A percentile compares a stretch with the other conserved stretches of the same genome.
Conservation (phyloP, 1,140 invertebrate species). For the Pachyrhynchus sulphureomaculatus region DNA sequence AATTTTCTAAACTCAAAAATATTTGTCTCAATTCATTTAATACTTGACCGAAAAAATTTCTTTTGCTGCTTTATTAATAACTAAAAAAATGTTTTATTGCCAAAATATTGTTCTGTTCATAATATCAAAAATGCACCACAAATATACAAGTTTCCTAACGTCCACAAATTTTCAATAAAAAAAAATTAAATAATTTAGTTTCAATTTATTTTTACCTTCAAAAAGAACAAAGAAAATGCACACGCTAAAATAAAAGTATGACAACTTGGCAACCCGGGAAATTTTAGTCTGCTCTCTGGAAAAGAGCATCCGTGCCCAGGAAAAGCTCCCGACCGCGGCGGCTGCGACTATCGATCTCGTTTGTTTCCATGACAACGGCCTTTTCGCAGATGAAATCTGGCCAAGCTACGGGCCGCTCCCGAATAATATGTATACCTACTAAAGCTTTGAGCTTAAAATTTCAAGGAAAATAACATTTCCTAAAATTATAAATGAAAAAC, state of each 20-base stretch:
- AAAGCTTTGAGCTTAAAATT: constrained; percentile 17
- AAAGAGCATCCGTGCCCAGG: constrained; percentile 10
- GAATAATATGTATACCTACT: constrained; percentile 21
- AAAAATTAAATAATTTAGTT: too few species aligned
- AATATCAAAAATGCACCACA: too few species aligned
- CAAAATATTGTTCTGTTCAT: too few species aligned
- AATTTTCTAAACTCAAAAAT: too few species aligned
- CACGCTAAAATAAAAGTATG: constrained; percentile 5
- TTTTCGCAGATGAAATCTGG: constrained; percentile 30
- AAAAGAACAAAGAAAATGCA: constrained; percentile 6
- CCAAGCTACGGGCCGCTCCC: constrained; percentile 16
- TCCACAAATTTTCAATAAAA: too few species aligned
- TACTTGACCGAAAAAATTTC: too few species aligned
- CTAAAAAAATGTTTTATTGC: too few species aligned
- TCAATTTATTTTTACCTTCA: neutral
- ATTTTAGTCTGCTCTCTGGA: constrained; percentile 5
- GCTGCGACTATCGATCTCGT: constrained; percentile 28
- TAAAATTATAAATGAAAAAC: too few species aligned
- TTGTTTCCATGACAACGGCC: constrained; percentile 23
- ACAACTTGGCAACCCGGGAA: constrained; percentile 13
- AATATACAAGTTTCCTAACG: too few species aligned
- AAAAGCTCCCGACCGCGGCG: constrained; percentile 10
- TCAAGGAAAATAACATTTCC: neutral
- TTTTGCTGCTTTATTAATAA: too few species aligned
- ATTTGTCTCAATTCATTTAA: too few species aligned